Base-by-base conservation (phyloP, 2,888 invertebrate genomes). In the Trissolcus japonicus region DNA sequence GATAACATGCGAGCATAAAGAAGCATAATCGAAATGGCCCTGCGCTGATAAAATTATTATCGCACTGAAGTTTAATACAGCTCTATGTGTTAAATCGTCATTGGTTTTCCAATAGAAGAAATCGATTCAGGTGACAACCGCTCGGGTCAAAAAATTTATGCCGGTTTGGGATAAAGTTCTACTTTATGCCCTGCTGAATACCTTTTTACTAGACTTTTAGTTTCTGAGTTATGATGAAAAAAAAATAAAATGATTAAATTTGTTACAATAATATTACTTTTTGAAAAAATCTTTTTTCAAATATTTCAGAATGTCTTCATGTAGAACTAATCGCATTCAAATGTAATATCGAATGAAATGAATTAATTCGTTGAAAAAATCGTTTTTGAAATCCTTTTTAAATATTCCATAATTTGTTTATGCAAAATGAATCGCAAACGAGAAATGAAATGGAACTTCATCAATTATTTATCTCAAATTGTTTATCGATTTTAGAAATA, bases 31-130 rank as follows among this genome's bases (percentile, higher is more conserved):
- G 59, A 76, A 68, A 53, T 65, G 55, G n/a, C 16, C 63, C 69
- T 50, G 56, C 69, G 61, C 55, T 63, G 71, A 76, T 76, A 67
- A 74, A 79, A 76, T 74, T 74, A 79, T 74, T 74, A 74, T 76
- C 76, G 53, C 62, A 48, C 48, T 14, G 29, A 60, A 60, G 69
- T 69, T 76, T 73, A 76, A 79, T 79, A 67, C 63, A 61, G 46
- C 61, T 56, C 54, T 25, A 25, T 6, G 35, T 35, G 35, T 35
- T 35, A 35, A 9, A 51, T 56, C 67, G 62, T 76, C 66, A 56
- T 76, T 76, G 79, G 66, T 66, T 79, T 79, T 76, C 76, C 73
- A 79, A 79, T 79, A 76, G 76, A 73, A 76, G 67, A 69, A 79
- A 76, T 73, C 73, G 76, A 76, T 76, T 71, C 57, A 53, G 76